Conservation (phyloP, 2,113 vertebrate species). For the Otus sunia region DNA sequence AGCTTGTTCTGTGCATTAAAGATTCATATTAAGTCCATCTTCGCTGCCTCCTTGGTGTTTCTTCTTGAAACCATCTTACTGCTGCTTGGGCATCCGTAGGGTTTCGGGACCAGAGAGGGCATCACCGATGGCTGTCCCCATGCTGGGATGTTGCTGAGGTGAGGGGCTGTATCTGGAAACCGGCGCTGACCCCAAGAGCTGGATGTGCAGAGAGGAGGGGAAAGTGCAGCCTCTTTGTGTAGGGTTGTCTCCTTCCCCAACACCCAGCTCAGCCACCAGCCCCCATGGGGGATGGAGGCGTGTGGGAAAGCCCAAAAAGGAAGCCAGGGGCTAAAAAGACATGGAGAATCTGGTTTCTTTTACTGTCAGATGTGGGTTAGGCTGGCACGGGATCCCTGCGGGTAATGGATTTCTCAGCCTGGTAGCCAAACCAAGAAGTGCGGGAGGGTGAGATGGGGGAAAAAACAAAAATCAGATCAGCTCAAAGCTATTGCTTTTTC, state of each 20-base stretch:
- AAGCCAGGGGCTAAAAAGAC: conserved; percentile 15
- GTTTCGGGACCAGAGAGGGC: not conserved
- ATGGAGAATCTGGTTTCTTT: conserved; percentile 53
- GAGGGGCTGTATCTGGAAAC: not conserved
- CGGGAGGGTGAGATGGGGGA: not conserved
- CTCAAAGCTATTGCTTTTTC: conserved; percentile 11
- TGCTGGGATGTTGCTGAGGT: not conserved
- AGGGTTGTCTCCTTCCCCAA: not conserved
- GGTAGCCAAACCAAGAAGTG: conserved; percentile 43
- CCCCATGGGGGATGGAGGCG: not conserved
- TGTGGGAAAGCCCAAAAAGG: conserved; percentile 49
- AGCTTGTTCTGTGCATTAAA: conserved; percentile 79
- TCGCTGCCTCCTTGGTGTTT: conserved; percentile 56
- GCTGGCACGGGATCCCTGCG: not conserved
- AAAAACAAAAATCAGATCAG: not conserved
- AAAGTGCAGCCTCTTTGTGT: not conserved
- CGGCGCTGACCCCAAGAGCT: not conserved
- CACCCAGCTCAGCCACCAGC: not conserved
- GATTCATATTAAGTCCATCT: conserved; percentile 72
- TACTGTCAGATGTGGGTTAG: conserved; percentile 56
- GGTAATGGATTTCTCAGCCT: conserved; percentile 57
- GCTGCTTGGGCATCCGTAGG: fast-evolving
- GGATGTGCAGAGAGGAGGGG: fast-evolving
- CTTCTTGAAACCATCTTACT: not conserved
- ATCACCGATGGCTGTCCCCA: fast-evolving